These are phyloP conservation scores for Mus pahari DNA, from an alignment of 2,113 vertebrate genomes.

Conservation along the genomic window DNA sequence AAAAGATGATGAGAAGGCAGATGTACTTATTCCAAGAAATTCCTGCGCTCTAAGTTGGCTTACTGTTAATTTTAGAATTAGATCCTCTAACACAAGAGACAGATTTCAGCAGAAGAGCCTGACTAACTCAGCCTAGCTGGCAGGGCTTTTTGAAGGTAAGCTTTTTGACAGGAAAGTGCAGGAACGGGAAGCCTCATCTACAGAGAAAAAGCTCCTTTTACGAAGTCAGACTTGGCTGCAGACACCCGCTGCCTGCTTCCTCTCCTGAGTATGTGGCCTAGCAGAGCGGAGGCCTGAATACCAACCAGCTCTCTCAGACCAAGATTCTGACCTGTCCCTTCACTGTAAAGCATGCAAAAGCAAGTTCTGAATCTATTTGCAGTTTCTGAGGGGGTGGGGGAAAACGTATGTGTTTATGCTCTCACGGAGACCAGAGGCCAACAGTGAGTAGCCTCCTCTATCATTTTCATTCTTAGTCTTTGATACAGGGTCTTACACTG, in stretches of 20 bases:
- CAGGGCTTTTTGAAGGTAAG: slow-evolving; percentile 50
- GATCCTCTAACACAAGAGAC: slow-evolving; percentile 39
- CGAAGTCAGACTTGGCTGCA: background rate
- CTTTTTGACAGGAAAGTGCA: slow-evolving; percentile 48
- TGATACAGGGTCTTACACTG: background rate
- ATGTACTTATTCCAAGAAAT: background rate
- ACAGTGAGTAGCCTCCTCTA: background rate
- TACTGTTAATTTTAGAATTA: slow-evolving; percentile 60
- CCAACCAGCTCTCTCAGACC: background rate
- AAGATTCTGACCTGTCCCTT: background rate
- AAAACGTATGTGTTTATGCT: background rate
- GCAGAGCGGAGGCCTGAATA: background rate
- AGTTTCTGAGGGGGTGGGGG: background rate
- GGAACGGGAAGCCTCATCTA: background rate
- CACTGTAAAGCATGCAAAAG: background rate
- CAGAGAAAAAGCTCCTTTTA: slow-evolving; percentile 26
- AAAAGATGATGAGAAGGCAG: background rate
- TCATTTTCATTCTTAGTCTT: background rate
- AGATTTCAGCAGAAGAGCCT: slow-evolving; percentile 60
- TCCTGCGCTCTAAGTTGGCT: slow-evolving; percentile 18
- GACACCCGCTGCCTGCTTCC: background rate
- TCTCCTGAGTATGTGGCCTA: background rate
- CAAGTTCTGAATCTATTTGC: background rate
- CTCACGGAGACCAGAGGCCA: background rate
- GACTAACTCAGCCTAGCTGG: slow-evolving; percentile 59